Conservation (phyloP, 2,888 invertebrate species). For the Xestia xanthographa region DNA sequence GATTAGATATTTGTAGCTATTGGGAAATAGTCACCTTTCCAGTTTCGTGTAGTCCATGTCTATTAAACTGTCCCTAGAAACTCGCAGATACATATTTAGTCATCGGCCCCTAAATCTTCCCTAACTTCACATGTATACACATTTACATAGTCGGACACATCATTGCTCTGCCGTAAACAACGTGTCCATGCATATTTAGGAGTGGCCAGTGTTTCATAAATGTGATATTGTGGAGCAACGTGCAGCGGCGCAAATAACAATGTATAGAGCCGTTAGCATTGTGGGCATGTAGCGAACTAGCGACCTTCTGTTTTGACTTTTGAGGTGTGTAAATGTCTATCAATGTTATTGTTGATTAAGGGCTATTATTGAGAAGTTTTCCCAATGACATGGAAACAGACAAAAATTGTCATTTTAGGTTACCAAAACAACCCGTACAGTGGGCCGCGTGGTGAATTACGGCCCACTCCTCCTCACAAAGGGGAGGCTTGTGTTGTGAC, state of each 20-base stretch:
- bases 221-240: slow-evolving; percentile 15
- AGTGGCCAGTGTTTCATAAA: slow-evolving; percentile 31
- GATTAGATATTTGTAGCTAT: too few species aligned
- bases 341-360: not conserved
- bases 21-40: too few species aligned
- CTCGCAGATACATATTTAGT: not conserved
- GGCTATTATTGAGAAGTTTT: not conserved
- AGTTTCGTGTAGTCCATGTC: too few species aligned
- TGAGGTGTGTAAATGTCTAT: not conserved
- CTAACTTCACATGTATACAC: not conserved
- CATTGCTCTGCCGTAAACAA: slow-evolving; percentile 17
- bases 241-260: slow-evolving; percentile 17
- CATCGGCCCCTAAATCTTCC: not conserved
- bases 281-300: not conserved
- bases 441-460: not conserved
- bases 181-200: slow-evolving; percentile 40
- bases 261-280: slow-evolving; percentile 15
- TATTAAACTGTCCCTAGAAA: too few species aligned
- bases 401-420: not conserved
- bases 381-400: not conserved
- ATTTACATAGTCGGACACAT: slow-evolving; percentile 15
- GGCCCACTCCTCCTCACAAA: not conserved
- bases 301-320: not conserved
- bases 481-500: not conserved
- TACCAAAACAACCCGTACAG: not conserved